phyloP scores from a whole-genome alignment of 2,113 vertebrate species.

The Scartelaos histophorus region DNA sequence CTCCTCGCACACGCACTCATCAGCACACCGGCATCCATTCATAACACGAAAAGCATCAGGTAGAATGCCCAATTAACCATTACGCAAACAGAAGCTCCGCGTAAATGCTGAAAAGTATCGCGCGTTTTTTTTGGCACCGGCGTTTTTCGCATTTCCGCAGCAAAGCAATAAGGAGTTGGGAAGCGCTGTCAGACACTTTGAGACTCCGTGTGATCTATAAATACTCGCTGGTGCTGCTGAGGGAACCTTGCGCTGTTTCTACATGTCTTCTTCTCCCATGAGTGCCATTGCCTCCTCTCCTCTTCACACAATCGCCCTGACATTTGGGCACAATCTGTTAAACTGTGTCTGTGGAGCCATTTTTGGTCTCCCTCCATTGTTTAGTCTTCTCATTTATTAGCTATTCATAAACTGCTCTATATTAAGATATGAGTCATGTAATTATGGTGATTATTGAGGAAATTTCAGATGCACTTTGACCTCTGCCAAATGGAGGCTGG shows the following conservation, averaged over 20 bases:
- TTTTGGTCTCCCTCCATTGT: background rate
- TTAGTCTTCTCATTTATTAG: constrained; percentile 5
- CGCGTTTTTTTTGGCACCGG: background rate
- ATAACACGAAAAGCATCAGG: background rate
- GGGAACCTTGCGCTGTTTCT: constrained; percentile 44
- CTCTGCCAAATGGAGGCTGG: background rate
- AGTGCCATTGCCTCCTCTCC: constrained; percentile 22
- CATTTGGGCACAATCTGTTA: constrained; percentile 58
- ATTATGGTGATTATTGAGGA: background rate
- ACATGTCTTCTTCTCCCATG: constrained; percentile 12
- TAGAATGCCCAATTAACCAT: background rate
- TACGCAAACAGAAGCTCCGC: background rate
- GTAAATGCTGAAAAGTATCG: background rate
- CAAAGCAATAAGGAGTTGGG: constrained; percentile 47
- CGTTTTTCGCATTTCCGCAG: background rate
- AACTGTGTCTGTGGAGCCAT: constrained; percentile 43
- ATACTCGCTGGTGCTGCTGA: constrained; percentile 54
- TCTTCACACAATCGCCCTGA: constrained; percentile 26
- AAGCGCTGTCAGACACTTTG: constrained; percentile 63
- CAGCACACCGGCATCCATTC: constrained; percentile 12
- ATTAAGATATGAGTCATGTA: background rate
- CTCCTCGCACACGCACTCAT: constrained; percentile 11
- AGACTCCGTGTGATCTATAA: constrained; percentile 70
- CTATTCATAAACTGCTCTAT: background rate
- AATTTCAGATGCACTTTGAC: constrained; percentile 1